Conservation (phyloP, 2,888 invertebrate species). For the Dryobotodes eremita region DNA sequence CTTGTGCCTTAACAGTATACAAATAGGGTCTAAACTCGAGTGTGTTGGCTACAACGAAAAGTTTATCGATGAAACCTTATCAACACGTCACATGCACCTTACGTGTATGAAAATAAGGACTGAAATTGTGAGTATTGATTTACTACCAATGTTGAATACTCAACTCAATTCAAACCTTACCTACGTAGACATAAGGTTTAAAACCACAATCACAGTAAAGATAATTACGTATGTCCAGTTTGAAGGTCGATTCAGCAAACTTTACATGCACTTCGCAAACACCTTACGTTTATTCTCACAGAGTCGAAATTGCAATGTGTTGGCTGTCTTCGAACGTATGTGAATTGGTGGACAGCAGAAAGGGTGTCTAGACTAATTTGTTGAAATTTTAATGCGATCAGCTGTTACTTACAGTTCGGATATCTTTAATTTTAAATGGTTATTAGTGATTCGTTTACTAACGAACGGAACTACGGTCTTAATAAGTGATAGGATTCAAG, state of each 20-base stretch:
- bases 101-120: constrained; percentile 28
- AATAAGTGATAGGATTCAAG: neutral
- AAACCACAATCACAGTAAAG: constrained; percentile 15
- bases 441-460: constrained; percentile 32
- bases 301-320: constrained; percentile 3
- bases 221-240: constrained; percentile 33
- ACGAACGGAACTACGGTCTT: neutral
- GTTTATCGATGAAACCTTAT: constrained; percentile 30
- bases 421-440: constrained; percentile 44
- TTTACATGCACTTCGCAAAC: neutral
- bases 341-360: constrained; percentile 21
- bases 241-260: constrained; percentile 34
- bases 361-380: constrained; percentile 54
- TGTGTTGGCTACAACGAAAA: constrained; percentile 2
- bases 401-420: constrained; percentile 44
- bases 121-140: constrained; percentile 28
- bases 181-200: neutral
- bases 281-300: fast-evolving
- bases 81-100: constrained; percentile 44
- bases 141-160: neutral
- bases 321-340: neutral
- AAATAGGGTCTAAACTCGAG: constrained; percentile 30
- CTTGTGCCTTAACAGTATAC: fast-evolving
- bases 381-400: constrained; percentile 51
- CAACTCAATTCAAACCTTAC: constrained; percentile 14